phyloP scores from a whole-genome alignment of 1,140 invertebrate genomes.

The Saccostrea cuccullata region DNA sequence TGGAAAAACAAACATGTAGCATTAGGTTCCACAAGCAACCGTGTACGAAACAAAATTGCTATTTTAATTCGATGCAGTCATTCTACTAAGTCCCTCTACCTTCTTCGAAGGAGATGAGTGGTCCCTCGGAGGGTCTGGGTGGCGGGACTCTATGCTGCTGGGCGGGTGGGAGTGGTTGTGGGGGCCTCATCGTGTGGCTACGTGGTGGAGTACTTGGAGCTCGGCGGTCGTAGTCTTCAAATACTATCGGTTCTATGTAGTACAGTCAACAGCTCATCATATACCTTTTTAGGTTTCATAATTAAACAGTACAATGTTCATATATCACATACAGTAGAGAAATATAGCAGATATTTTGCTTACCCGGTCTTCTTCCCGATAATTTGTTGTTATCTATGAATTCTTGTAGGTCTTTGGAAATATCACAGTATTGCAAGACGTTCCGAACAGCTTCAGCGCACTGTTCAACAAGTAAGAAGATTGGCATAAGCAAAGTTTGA shows the following conservation, averaged over 20 bases:
- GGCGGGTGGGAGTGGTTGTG: background rate
- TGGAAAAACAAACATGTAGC: too few relatives aligned
- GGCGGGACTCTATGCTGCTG: background rate
- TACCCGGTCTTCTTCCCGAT: conserved; percentile 39
- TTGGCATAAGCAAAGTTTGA: too few relatives aligned
- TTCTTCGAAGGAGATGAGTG: background rate
- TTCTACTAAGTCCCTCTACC: background rate
- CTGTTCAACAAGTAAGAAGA: background rate
- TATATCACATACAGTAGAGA: too few relatives aligned
- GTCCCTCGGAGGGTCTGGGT: background rate
- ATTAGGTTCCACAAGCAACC: too few relatives aligned
- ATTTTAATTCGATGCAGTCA: too few relatives aligned
- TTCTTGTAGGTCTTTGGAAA: conserved; percentile 41
- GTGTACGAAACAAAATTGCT: too few relatives aligned
- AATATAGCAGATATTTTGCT: too few relatives aligned
- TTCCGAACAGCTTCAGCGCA: conserved; percentile 33
- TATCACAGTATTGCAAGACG: conserved; percentile 49
- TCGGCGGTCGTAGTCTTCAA: background rate
- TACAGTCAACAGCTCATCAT: too few relatives aligned
- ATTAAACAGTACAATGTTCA: too few relatives aligned
- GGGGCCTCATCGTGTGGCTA: background rate
- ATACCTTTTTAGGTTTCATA: too few relatives aligned
- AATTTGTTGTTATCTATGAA: conserved; percentile 50
- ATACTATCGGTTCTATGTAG: background rate
- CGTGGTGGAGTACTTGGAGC: background rate